Percentiles rank a stretch among this genome's conserved stretches.
Conservation (phyloP, 2,113 vertebrate species). For the Mobula hypostoma region DNA sequence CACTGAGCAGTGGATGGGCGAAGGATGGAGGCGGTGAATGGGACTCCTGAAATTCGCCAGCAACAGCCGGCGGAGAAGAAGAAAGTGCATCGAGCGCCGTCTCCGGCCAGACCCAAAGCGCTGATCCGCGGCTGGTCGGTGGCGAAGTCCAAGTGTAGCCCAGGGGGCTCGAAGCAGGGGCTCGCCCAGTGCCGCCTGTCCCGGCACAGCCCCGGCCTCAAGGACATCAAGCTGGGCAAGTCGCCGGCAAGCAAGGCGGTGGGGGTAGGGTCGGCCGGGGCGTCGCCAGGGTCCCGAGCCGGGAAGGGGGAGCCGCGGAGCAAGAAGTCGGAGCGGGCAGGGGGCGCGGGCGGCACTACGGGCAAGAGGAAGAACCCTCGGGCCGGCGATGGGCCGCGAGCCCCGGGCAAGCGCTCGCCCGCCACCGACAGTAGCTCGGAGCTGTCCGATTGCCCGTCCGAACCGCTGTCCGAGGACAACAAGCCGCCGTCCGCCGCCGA, state of each 20-base stretch:
- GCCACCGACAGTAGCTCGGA: conserved; percentile 56
- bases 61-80: conserved; percentile 61
- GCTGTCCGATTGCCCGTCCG: conserved; percentile 48
- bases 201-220: conserved; percentile 6
- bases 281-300: conserved; percentile 44
- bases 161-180: background rate
- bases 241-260: conserved; percentile 53
- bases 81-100: conserved; percentile 77
- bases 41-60: conserved; percentile 38
- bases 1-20: background rate
- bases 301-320: conserved; percentile 42
- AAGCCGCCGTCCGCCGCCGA: background rate
- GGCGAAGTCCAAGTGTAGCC: conserved; percentile 43
- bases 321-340: conserved; percentile 44
- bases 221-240: background rate
- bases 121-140: conserved; percentile 74
- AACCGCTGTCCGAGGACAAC: conserved; percentile 42
- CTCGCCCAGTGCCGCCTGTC: conserved; percentile 17
- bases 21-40: conserved; percentile 29
- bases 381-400: conserved; percentile 58
- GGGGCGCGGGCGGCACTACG: conserved; percentile 49
- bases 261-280: conserved; percentile 54
- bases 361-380: conserved; percentile 53
- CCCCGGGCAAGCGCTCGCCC: conserved; percentile 62
- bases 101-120: conserved; percentile 81